Conservation (phyloP, 1,140 invertebrate species). For the Meloidogyne exigua region DNA sequence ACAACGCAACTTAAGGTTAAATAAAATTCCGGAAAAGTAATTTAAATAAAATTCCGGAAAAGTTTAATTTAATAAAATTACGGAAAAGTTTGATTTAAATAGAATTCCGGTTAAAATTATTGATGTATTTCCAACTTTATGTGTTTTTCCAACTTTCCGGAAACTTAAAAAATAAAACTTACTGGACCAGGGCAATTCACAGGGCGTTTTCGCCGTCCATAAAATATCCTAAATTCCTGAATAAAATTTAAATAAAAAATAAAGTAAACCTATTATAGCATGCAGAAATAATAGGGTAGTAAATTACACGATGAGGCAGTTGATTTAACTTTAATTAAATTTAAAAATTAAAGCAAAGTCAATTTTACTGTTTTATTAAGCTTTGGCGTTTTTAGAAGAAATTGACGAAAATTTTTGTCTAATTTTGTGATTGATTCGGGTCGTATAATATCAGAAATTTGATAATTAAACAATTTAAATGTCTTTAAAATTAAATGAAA, state of each 20-base stretch:
- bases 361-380: conserved; percentile 29
- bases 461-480: conserved; percentile 41
- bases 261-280: conserved; percentile 50
- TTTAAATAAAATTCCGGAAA: too few relatives aligned
- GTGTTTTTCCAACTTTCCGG: too few relatives aligned
- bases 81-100: too few relatives aligned
- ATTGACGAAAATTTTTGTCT: conserved; percentile 36
- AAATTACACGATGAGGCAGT: conserved; percentile 38
- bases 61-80: too few relatives aligned
- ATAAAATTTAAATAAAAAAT: background rate
- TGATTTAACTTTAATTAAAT: conserved; percentile 23
- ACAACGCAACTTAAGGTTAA: conserved; percentile 24
- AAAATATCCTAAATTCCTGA: conserved; percentile 45
- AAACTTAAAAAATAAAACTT: too few relatives aligned
- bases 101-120: too few relatives aligned
- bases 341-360: background rate
- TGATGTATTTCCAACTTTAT: too few relatives aligned
- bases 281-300: conserved; percentile 53
- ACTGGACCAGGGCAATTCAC: conserved; percentile 42
- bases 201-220: conserved; percentile 42
- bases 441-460: conserved; percentile 34
- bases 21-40: too few relatives aligned
- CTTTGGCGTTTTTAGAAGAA: conserved; percentile 16
- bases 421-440: conserved; percentile 16
- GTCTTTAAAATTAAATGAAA: conserved; percentile 26